Evolutionary conservation across 2,888 invertebrate genomes (phyloP), one percentile per base, ranked within the genome.

Genomic region (Leptothorax acervorum): DNA sequence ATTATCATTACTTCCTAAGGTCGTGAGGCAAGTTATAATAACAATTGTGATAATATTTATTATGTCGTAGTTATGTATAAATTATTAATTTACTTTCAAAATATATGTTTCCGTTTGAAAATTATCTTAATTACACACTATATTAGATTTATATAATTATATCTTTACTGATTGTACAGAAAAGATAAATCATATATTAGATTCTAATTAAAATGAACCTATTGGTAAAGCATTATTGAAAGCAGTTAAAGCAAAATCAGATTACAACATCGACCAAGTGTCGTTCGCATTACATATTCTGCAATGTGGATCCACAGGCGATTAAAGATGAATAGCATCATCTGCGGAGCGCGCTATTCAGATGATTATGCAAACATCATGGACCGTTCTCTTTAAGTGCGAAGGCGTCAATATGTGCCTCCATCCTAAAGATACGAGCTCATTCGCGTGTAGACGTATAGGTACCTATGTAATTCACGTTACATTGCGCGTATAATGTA

Each of bases 401-500:
- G 48, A 60, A 35, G 57, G 18, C 23, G 60, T 71, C 73, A 48
- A 81, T 73, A 73, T 71, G 28, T 73, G 71, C 70, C 57, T 31
- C 42, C 73, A 60, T 48, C 48, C 48, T 51, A 48, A 81, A 81
- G 79, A 81, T 81, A 73, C 73, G 79, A 62, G 73, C 39, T 60
- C 60, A 73, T 79, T 79, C 60, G 57, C 45, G 60, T 48, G 48
- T 51, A 39, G 79, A 79, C 71, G 60, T 81, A 68, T 68, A 23
- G 23, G 23, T 23, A 73, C 60, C 79, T 81, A 81, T 81, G 79
- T 81, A 81, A 81, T 81, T 81, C 79, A 73, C 73, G 73, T 81
- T 81, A 81, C 79, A 81, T 81, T 62, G 73, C 48, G 60, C 48
- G 79, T 81, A 81, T 81, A 81, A 81, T 81, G 79, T 81, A 81